These are phyloP conservation scores for Andricus quercusramuli DNA, from an alignment of 2,888 invertebrate genomes.

Conservation along the genomic window DNA sequence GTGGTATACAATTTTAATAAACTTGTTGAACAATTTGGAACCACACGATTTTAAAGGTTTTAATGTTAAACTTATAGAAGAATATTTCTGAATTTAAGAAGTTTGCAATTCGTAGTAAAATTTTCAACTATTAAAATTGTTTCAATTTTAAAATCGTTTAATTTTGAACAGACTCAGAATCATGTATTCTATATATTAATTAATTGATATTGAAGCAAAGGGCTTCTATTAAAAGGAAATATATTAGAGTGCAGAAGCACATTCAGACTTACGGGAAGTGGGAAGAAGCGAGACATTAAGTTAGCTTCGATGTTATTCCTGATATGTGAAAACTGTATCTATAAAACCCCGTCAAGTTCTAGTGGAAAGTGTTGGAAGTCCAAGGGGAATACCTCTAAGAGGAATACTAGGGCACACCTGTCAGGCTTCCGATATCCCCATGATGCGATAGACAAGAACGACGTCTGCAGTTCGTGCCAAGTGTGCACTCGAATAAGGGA, in stretches of 20 bases:
- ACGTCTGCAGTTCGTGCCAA: slow-evolving; percentile 21
- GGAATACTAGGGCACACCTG: slow-evolving; percentile 22
- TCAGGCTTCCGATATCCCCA: slow-evolving; percentile 22
- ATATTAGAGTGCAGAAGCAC: background rate
- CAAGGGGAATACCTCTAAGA: slow-evolving; percentile 2
- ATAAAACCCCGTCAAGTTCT: background rate
- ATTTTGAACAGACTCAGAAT: too few species aligned
- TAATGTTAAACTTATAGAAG: too few species aligned
- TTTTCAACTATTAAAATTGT: too few species aligned
- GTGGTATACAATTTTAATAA: too few species aligned
- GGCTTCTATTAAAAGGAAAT: background rate
- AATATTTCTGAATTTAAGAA: too few species aligned
- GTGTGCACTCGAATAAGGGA: slow-evolving; percentile 17
- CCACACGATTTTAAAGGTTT: too few species aligned
- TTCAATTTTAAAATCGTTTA: too few species aligned
- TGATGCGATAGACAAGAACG: slow-evolving; percentile 8
- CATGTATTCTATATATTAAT: too few species aligned
- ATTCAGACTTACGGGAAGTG: background rate
- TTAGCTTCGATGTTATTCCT: background rate
- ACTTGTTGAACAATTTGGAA: too few species aligned
- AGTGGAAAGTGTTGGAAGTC: background rate
- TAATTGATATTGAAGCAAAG: too few species aligned
- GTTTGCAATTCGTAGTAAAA: too few species aligned
- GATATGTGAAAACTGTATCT: slow-evolving; percentile 11
- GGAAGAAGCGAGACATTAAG: background rate